phyloP scores from a whole-genome alignment of 2,113 vertebrate species.

The Phocoena sinus region DNA sequence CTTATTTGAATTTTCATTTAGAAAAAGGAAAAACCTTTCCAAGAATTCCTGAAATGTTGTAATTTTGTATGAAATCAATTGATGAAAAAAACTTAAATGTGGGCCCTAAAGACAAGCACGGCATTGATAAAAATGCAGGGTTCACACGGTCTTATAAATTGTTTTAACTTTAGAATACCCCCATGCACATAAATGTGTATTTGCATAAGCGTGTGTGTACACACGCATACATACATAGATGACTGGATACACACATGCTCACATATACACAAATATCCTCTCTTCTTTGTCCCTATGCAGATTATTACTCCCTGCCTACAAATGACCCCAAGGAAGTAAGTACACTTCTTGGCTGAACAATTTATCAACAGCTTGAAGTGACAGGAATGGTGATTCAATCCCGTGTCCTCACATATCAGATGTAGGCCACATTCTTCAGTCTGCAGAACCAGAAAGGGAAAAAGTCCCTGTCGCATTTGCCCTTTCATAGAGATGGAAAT shows the following conservation, averaged over 20 bases:
- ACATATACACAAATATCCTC: background rate
- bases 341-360: constrained; percentile 83
- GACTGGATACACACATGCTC: background rate
- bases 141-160: background rate
- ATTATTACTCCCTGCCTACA: constrained; percentile 73
- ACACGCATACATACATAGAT: background rate
- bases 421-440: constrained; percentile 91
- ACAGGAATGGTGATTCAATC: constrained; percentile 84
- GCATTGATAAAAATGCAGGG: background rate
- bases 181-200: background rate
- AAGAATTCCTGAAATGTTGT: background rate
- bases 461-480: constrained; percentile 94
- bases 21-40: background rate
- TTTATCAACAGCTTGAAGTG: constrained; percentile 88
- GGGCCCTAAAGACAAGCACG: background rate
- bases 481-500: constrained; percentile 99
- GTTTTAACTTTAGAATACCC: background rate
- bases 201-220: background rate
- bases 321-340: constrained; percentile 83
- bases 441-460: constrained; percentile 85
- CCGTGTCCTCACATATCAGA: constrained; percentile 83
- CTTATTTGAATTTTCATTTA: background rate
- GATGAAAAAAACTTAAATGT: background rate
- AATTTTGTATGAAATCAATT: background rate
- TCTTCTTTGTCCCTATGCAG: constrained; percentile 52